Evolutionary conservation across 2,797 vertebrate genomes (phyloP).

Genomic region (Hemibagrus guttatus): DNA sequence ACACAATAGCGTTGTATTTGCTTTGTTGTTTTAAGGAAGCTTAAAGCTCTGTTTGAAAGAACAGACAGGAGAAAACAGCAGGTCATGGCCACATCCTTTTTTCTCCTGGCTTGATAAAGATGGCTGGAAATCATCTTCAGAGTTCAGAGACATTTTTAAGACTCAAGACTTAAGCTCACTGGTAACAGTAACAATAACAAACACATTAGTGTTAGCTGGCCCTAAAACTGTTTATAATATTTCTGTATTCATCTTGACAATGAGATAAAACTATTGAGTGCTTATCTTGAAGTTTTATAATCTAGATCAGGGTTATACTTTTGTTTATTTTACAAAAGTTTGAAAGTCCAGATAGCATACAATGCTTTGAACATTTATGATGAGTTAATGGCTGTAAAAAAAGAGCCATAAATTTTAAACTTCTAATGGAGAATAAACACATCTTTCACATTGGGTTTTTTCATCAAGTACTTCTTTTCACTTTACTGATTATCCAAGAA

Average conservation of each 20-base stretch:
- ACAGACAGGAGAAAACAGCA: neutral
- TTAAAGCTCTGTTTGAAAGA: neutral
- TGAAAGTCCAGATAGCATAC: neutral
- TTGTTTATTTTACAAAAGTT: too few relatives aligned
- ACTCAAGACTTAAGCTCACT: neutral
- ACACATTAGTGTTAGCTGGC: neutral
- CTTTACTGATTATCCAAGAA: neutral
- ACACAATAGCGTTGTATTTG: neutral
- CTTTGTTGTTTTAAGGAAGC: neutral
- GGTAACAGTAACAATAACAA: conserved; percentile 9
- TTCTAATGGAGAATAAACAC: neutral
- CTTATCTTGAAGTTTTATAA: neutral
- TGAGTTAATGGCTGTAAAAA: neutral
- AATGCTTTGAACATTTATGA: neutral
- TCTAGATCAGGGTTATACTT: neutral
- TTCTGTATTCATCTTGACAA: neutral
- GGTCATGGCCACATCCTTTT: neutral
- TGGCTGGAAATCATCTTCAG: neutral
- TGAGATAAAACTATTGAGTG: neutral
- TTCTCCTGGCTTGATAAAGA: neutral
- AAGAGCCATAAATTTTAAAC: neutral
- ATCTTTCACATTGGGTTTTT: neutral
- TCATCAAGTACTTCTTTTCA: neutral
- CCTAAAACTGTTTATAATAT: neutral
- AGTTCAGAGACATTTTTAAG: neutral